Evolutionary conservation across 1,140 invertebrate species (phyloP).

Genomic region (Ceratosolen solmsi): DNA sequence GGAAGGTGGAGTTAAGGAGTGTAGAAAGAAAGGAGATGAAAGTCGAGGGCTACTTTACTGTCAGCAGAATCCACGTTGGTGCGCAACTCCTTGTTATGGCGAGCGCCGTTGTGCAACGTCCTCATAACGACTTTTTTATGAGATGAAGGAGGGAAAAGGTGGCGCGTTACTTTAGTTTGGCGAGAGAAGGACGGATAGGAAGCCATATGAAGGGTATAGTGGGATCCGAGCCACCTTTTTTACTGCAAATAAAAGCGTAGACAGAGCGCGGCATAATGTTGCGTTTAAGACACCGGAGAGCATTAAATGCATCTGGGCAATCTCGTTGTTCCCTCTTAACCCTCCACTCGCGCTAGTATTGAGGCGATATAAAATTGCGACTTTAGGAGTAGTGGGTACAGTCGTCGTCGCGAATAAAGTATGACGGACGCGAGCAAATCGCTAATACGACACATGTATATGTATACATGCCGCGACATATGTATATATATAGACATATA

Average conservation of each 20-base stretch:
- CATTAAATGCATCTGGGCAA: not conserved
- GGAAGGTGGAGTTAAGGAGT: not conserved
- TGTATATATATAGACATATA: too few species aligned
- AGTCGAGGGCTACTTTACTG: conserved; percentile 37
- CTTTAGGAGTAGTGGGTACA: not conserved
- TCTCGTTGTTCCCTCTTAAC: not conserved
- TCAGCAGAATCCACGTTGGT: conserved; percentile 48
- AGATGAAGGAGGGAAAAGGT: conserved; percentile 20
- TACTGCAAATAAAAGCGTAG: conserved; percentile 31
- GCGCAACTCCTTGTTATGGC: conserved; percentile 34
- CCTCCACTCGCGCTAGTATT: not conserved
- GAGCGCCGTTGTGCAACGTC: conserved; percentile 13
- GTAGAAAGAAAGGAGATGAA: not conserved
- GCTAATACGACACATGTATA: too few species aligned
- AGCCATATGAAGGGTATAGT: not conserved
- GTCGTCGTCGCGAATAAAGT: not conserved
- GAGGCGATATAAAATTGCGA: conserved; percentile 16
- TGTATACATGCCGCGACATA: too few species aligned
- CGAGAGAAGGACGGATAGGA: not conserved
- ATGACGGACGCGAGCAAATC: not conserved
- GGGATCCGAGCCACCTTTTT: conserved; percentile 19
- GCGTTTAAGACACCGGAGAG: conserved; percentile 7
- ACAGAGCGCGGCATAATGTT: conserved; percentile 6
- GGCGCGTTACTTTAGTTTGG: not conserved
- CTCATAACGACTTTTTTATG: conserved; percentile 48